Percentiles rank a stretch among this genome's conserved stretches.
Evolutionary conservation across 1,140 invertebrate species (phyloP).

Genomic region (Olivierus martensii): DNA sequence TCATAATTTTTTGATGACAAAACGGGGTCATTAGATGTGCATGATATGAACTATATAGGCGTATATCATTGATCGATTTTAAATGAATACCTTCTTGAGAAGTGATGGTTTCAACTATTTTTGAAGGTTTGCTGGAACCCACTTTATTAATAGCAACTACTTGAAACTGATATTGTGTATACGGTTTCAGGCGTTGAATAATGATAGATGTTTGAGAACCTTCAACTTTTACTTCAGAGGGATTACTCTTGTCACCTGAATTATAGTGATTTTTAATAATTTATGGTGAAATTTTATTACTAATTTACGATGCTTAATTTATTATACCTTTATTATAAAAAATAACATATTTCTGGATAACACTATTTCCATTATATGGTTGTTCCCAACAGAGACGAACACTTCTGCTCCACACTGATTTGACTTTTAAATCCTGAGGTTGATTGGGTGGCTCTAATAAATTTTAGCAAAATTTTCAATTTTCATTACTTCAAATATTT

Average conservation of each 20-base stretch:
- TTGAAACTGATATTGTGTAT: constrained; percentile 6
- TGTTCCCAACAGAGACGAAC: constrained; percentile 82
- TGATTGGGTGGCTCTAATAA: constrained; percentile 74
- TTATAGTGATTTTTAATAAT: too few species aligned
- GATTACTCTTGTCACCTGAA: too few species aligned
- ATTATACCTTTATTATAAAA: too few species aligned
- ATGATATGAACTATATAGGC: too few species aligned
- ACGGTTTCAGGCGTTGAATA: constrained; percentile 8
- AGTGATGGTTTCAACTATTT: constrained; percentile 63
- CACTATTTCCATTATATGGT: constrained; percentile 81
- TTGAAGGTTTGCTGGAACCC: constrained; percentile 61
- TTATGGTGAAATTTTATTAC: too few species aligned
- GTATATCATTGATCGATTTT: too few species aligned
- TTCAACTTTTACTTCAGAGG: constrained; percentile 8
- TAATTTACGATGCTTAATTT: too few species aligned
- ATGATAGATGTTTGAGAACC: constrained; percentile 6
- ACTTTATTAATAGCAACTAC: constrained; percentile 33
- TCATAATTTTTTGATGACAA: too few species aligned
- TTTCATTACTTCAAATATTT: too few species aligned
- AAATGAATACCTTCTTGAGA: constrained; percentile 55
- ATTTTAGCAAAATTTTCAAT: too few species aligned
- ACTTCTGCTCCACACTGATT: constrained; percentile 77
- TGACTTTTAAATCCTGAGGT: constrained; percentile 72
- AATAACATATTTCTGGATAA: constrained; percentile 58
- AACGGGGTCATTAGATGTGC: too few species aligned